Conservation (phyloP, 1,140 invertebrate species). For the Pogonomyrmex californicus region DNA sequence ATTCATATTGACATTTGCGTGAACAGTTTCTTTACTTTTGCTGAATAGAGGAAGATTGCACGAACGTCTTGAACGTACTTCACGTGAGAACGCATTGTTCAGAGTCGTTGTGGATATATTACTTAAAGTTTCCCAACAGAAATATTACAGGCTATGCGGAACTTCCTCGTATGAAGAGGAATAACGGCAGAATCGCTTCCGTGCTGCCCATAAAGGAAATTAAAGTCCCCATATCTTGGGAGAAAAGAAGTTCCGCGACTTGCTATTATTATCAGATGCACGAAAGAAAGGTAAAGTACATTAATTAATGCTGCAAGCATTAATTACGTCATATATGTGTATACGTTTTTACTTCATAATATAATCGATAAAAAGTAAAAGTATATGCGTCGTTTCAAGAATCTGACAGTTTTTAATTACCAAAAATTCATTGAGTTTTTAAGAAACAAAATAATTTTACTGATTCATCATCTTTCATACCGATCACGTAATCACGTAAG, state of each 20-base stretch:
- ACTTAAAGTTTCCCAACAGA: constrained; percentile 43
- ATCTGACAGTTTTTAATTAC: not conserved
- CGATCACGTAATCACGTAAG: not conserved
- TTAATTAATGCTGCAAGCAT: constrained; percentile 43
- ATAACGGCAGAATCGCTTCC: constrained; percentile 51
- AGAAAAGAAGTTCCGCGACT: constrained; percentile 23
- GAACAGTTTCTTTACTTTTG: not conserved
- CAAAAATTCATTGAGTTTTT: not conserved
- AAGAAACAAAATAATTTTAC: not conserved
- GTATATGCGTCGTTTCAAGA: not conserved
- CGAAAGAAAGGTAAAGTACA: constrained; percentile 11
- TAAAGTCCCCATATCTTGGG: constrained; percentile 15
- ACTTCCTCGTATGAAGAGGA: constrained; percentile 37
- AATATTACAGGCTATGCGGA: constrained; percentile 51
- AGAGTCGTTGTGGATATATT: constrained; percentile 38
- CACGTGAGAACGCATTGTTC: constrained; percentile 57
- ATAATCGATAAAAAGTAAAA: not conserved
- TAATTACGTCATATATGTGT: constrained; percentile 8
- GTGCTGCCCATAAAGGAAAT: constrained; percentile 34
- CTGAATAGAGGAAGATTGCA: not conserved
- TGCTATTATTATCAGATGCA: constrained; percentile 30
- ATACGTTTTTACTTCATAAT: not conserved
- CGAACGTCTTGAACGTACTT: not conserved
- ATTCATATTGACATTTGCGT: no score
- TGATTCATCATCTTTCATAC: not conserved